These are phyloP conservation scores for Actinostola sp. DNA, from an alignment of 92 coral and sea anemone species.

Conservation along the genomic window DNA sequence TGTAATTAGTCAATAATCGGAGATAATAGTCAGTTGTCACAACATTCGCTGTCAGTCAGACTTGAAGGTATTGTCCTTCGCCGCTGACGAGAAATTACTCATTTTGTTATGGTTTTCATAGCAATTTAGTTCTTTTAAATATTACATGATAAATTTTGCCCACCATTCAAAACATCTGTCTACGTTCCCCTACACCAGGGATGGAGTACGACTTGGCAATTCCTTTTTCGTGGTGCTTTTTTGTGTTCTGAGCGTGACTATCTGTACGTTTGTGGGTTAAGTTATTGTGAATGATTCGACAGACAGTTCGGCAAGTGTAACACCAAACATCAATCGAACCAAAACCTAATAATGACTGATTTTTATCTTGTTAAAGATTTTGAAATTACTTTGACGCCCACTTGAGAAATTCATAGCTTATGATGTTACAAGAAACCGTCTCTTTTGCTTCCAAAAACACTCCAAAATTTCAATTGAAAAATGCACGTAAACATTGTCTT, in stretches of 20 bases:
- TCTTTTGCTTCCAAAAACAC: too few relatives aligned
- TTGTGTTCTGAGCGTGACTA: too few relatives aligned
- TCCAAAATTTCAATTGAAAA: too few relatives aligned
- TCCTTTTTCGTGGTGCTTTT: too few relatives aligned
- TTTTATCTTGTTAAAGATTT: not conserved
- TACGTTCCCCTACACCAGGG: not conserved
- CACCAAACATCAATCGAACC: not conserved
- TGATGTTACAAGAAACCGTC: too few relatives aligned
- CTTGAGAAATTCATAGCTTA: not conserved
- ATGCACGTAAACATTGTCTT: too few relatives aligned
- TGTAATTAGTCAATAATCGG: slow-evolving; percentile 45
- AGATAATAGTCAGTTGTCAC: slow-evolving; percentile 35
- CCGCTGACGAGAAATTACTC: slow-evolving; percentile 23
- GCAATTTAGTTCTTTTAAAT: slow-evolving; percentile 21
- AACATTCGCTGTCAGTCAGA: slow-evolving; percentile 25
- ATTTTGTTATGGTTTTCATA: slow-evolving; percentile 34
- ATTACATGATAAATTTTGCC: not conserved
- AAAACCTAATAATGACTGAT: not conserved
- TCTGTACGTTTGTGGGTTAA: too few relatives aligned
- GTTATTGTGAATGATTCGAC: too few relatives aligned
- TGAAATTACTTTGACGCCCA: slow-evolving; percentile 1
- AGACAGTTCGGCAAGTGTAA: too few relatives aligned
- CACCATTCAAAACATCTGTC: slow-evolving; percentile 17
- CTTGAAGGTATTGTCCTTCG: slow-evolving; percentile 23
- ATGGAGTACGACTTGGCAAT: not conserved